Percentiles rank a stretch among this genome's conserved stretches.
phyloP scores from a whole-genome alignment of 2,797 vertebrate species.

The Threskiornis aethiopicus region DNA sequence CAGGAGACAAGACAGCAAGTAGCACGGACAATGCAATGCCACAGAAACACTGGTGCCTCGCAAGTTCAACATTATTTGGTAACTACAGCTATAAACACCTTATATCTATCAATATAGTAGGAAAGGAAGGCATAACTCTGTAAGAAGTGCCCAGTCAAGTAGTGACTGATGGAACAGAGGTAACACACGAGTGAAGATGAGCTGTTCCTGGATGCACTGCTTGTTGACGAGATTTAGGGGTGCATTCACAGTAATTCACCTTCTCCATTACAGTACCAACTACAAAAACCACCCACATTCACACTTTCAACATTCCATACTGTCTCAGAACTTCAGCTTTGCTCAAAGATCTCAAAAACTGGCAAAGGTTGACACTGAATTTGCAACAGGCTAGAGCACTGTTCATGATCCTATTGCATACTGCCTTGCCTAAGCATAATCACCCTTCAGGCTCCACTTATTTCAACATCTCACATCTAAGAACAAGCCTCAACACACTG shows the following conservation, averaged over 20 bases:
- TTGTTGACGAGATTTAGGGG: not conserved
- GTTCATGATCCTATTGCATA: not conserved
- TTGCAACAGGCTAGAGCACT: not conserved
- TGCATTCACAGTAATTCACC: not conserved
- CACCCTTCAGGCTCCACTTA: not conserved
- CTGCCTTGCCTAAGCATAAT: not conserved
- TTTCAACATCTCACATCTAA: not conserved
- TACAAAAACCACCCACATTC: not conserved
- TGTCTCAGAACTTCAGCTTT: not conserved
- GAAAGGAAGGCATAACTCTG: not conserved
- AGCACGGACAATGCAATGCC: not conserved
- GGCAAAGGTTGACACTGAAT: not conserved
- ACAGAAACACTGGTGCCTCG: not conserved
- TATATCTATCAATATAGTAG: not conserved
- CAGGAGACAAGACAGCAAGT: not conserved
- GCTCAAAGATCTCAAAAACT: not conserved
- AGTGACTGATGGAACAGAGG: not conserved
- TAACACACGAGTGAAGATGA: rapidly evolving
- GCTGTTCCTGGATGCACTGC: rapidly evolving
- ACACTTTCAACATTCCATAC: not conserved
- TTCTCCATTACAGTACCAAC: not conserved
- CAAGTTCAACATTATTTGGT: not conserved
- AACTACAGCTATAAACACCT: not conserved
- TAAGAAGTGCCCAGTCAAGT: not conserved
- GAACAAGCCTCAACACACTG: not conserved